Base-by-base conservation (phyloP, 1,140 invertebrate genomes). In the Goniozus legneri region DNA sequence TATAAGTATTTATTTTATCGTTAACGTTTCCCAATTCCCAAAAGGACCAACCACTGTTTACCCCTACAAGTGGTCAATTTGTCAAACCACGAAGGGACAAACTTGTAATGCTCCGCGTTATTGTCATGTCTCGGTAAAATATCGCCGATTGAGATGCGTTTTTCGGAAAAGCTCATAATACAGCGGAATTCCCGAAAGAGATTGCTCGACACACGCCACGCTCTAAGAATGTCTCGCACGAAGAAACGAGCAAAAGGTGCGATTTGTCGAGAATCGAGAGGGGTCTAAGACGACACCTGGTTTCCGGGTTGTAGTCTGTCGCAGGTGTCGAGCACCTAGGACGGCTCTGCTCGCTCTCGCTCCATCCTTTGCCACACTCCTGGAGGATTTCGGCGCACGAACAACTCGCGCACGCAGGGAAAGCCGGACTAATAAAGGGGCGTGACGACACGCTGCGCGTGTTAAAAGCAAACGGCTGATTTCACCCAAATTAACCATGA, bases 401-500 rank as follows among this genome's bases (percentile, higher is more conserved):
- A n/a, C n/a, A 38, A 43, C 20, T 54, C 20, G 33, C 50, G 46
- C 41, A 15, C 13, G 38, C n/a, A 16, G 30, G 34, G 8, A 21
- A 6, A 20, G 22, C n/a, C n/a, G n/a, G n/a, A n/a, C n/a, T n/a
- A n/a, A 60, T 38, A 59, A 64, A 59, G 55, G 60, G 49, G 51
- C 48, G 54, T 62, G 57, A 50, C 49, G 49, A 47, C 54, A 52
- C 49, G 48, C 33, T 50, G 50, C 44, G 32, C 47, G 40, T 20
- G 52, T 47, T 33, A 40, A 46, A 47, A 47, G 45, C 47, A 58
- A 63, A 51, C 47, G 54, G 34, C 12, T 49, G 56, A 60, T 64
- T 64, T 58, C 47, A 58, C 61, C 49, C 47, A 58, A 62, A 60
- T 62, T 58, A 58, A 58, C 30, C 54, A 38, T n/a, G n/a, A n/a